phyloP scores from a whole-genome alignment of 1,140 invertebrate species.

The Zaprionus gabonicus region DNA sequence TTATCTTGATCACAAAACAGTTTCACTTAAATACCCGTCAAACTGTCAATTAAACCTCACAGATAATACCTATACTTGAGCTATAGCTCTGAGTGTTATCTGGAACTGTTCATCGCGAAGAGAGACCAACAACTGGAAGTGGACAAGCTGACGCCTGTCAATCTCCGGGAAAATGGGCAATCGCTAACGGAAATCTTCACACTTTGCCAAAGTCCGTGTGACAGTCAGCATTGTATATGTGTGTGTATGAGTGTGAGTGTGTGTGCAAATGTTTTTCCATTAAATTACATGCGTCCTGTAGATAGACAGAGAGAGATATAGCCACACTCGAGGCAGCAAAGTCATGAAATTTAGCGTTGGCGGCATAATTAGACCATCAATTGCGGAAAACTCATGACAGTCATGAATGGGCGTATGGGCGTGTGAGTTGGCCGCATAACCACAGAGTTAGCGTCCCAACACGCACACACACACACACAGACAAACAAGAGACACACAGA shows the following conservation, averaged over 20 bases:
- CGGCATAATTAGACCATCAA: conserved; percentile 84
- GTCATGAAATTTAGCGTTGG: conserved; percentile 83
- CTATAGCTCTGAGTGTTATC: conserved; percentile 25
- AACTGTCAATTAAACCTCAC: conserved; percentile 49
- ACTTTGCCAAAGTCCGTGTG: conserved; percentile 18
- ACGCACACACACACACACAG: conserved; percentile 14
- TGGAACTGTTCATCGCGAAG: conserved; percentile 8
- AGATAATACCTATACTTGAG: conserved; percentile 38
- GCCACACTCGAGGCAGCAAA: conserved; percentile 64
- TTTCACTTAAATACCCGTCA: conserved; percentile 31
- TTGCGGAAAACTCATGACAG: conserved; percentile 84
- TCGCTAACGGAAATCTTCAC: conserved; percentile 42
- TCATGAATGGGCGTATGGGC: conserved; percentile 70
- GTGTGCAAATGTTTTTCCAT: conserved; percentile 70
- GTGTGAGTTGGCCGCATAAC: conserved; percentile 36
- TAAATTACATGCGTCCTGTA: conserved; percentile 62
- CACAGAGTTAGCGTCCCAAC: conserved; percentile 39
- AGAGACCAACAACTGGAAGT: not conserved
- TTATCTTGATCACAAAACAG: not conserved
- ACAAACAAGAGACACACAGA: not conserved
- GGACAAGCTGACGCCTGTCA: conserved; percentile 10
- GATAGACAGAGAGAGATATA: conserved; percentile 8
- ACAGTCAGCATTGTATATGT: not conserved
- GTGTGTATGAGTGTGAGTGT: conserved; percentile 21
- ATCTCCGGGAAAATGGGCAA: conserved; percentile 34